Percentiles rank a stretch among this genome's conserved stretches.
Conservation (phyloP, 1,140 invertebrate species). For the Octopus bimaculoides region DNA sequence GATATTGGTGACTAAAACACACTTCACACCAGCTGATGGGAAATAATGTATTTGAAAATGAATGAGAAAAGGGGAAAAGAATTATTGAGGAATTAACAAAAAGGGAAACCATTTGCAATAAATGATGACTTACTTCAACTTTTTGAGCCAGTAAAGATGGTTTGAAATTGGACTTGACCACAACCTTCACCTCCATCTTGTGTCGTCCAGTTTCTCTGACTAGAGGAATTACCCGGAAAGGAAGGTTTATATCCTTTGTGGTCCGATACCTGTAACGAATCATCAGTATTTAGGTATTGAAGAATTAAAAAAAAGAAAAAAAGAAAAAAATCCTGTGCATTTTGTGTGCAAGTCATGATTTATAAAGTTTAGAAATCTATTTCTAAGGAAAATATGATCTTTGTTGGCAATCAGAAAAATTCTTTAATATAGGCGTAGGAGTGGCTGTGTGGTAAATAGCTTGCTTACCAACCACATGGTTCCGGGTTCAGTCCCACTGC, state of each 20-base stretch:
- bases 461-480: no score
- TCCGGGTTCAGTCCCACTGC: no score
- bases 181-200: conserved; percentile 99
- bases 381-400: no score
- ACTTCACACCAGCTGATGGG: no score
- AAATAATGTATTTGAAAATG: neutral
- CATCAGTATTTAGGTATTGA: neutral
- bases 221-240: conserved; percentile 97
- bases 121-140: conserved; percentile 72
- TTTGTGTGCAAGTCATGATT: neutral
- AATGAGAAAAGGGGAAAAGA: no score
- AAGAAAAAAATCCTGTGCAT: neutral
- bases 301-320: neutral
- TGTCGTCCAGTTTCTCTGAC: conserved; percentile 97
- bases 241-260: conserved; percentile 98
- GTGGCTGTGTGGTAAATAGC: no score
- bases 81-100: no score
- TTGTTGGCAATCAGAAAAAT: no score
- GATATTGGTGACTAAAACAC: no score
- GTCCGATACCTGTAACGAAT: conserved; percentile 80
- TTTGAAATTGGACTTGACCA: conserved; percentile 99
- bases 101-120: neutral
- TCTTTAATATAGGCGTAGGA: no score
- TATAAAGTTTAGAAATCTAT: no score
- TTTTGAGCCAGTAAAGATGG: conserved; percentile 97